phyloP scores from a whole-genome alignment of 2,888 invertebrate genomes.

The Sesia bembeciformis region DNA sequence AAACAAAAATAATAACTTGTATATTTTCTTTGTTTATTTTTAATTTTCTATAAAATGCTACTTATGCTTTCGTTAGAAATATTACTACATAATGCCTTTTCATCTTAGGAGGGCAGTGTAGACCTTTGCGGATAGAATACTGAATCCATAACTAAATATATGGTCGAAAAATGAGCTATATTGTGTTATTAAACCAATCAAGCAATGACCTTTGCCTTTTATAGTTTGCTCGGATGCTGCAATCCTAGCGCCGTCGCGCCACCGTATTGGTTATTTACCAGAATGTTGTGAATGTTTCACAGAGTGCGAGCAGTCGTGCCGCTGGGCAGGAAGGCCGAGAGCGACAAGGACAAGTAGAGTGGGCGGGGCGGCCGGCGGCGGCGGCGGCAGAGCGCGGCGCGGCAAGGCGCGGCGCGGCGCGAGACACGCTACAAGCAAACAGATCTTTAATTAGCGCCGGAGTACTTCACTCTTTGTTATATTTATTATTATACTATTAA shows the following conservation, averaged over 20 bases:
- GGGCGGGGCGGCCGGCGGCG: constrained; percentile 9
- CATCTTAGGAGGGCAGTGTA: too few relatives aligned
- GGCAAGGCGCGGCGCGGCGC: constrained; percentile 74
- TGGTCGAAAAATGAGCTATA: too few relatives aligned
- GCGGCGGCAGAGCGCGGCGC: not conserved
- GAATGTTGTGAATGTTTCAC: constrained; percentile 9
- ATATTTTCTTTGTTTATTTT: too few relatives aligned
- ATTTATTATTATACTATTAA: constrained; percentile 67
- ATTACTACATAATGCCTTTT: too few relatives aligned
- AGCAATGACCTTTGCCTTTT: not conserved
- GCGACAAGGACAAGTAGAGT: constrained; percentile 87
- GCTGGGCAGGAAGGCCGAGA: constrained; percentile 89
- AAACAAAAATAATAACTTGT: too few relatives aligned
- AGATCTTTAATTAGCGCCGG: constrained; percentile 33
- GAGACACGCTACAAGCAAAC: constrained; percentile 49
- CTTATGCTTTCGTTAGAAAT: too few relatives aligned
- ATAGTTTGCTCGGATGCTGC: not conserved
- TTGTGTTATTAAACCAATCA: not conserved
- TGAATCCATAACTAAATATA: too few relatives aligned
- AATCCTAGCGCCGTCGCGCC: too few relatives aligned
- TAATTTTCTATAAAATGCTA: too few relatives aligned
- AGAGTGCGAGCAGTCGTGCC: constrained; percentile 93
- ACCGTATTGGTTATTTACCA: too few relatives aligned
- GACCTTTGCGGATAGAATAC: too few relatives aligned
- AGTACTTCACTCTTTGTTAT: constrained; percentile 65